These are phyloP conservation scores for Premnoplex brunnescens DNA, from an alignment of 2,797 vertebrate species.

Conservation along the genomic window DNA sequence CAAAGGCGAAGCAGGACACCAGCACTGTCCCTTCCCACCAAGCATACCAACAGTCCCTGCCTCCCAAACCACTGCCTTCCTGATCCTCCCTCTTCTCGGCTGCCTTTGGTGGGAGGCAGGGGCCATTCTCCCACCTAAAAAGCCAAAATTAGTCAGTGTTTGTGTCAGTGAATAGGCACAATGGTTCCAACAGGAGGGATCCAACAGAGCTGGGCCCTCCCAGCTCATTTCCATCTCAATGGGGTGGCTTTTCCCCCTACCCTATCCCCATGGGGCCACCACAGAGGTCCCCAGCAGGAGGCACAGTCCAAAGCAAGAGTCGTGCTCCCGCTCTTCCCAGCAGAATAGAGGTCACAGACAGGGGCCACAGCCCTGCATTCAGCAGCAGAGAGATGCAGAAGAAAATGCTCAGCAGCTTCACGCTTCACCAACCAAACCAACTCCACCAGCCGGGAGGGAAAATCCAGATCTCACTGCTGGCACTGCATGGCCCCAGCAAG, in stretches of 20 bases:
- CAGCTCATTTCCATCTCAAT: slow-evolving; percentile 70
- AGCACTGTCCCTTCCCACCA: slow-evolving; percentile 1
- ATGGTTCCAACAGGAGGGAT: slow-evolving; percentile 24
- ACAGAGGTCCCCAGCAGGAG: not conserved
- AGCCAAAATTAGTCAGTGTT: slow-evolving; percentile 63
- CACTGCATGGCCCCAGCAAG: accelerated
- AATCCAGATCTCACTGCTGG: not conserved
- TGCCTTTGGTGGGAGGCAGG: not conserved
- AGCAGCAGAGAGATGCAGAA: not conserved
- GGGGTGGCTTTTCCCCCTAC: not conserved
- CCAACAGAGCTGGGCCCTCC: slow-evolving; percentile 42
- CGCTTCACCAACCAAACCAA: not conserved
- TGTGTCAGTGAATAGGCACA: slow-evolving; percentile 42
- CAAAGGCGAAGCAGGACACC: slow-evolving; percentile 6
- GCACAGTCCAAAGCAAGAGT: not conserved
- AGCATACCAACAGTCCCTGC: not conserved
- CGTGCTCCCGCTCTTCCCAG: not conserved
- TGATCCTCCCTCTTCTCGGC: not conserved
- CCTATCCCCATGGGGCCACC: not conserved
- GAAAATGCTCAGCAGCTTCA: not conserved
- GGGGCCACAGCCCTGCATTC: not conserved
- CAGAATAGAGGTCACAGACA: not conserved
- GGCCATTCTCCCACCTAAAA: slow-evolving; percentile 54
- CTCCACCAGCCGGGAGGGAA: not conserved
- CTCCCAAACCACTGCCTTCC: not conserved